phyloP scores from a whole-genome alignment of 53 echinoderm and acorn worm genomes.

The Luidia sarsii region DNA sequence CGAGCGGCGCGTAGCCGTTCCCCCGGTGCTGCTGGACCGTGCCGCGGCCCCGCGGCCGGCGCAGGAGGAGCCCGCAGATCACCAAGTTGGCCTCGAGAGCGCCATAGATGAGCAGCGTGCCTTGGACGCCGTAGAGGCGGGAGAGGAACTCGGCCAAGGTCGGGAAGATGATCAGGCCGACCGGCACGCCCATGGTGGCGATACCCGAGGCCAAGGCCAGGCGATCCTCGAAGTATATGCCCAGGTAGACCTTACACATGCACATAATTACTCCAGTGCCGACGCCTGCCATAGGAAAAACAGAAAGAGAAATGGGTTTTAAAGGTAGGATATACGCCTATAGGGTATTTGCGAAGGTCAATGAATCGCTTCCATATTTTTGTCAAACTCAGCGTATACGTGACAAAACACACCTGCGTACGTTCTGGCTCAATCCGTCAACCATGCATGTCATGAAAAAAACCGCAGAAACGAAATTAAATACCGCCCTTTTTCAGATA shows the following conservation, averaged over 20 bases:
- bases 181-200: slow-evolving; percentile 28
- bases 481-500: no score
- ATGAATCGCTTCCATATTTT: no score
- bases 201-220: slow-evolving; percentile 28
- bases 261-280: slow-evolving; percentile 21
- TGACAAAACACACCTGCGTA: no score
- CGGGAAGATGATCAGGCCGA: slow-evolving; percentile 15
- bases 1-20: not conserved
- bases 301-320: no score
- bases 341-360: no score
- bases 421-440: no score
- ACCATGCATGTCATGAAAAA: no score
- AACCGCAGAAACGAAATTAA: no score
- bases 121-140: not conserved
- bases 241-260: slow-evolving; percentile 15
- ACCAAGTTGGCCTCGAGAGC: slow-evolving; percentile 12
- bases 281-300: not conserved
- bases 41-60: not conserved
- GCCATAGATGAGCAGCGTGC: slow-evolving; percentile 19
- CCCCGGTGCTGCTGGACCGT: not conserved
- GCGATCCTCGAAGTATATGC: slow-evolving; percentile 15
- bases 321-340: no score
- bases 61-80: not conserved
- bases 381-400: no score
- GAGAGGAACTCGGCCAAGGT: slow-evolving; percentile 20